phyloP scores from a whole-genome alignment of 2,797 vertebrate species.

The Erithacus rubecula region DNA sequence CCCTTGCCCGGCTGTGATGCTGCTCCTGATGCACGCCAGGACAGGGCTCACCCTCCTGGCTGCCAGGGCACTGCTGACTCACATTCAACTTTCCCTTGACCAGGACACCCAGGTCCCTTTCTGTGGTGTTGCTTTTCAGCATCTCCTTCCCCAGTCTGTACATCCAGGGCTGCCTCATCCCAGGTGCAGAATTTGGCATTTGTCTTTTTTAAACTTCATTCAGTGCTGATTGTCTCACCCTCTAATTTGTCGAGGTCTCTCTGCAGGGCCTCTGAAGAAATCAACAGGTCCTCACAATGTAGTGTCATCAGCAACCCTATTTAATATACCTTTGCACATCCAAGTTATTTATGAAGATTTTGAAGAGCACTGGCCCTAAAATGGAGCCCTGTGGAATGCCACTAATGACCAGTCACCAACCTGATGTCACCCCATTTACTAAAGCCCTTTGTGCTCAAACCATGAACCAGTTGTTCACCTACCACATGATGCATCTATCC shows the following conservation, averaged over 20 bases:
- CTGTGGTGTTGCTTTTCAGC: accelerated
- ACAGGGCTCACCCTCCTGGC: neutral
- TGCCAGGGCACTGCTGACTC: neutral
- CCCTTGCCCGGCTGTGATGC: accelerated
- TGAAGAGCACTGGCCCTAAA: neutral
- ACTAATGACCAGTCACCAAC: accelerated
- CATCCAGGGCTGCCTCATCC: neutral
- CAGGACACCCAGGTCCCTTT: neutral
- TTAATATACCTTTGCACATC: neutral
- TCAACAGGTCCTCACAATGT: neutral
- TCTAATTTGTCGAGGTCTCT: neutral
- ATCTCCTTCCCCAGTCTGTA: neutral
- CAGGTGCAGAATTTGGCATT: neutral
- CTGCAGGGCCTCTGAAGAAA: neutral
- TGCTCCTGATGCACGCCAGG: neutral
- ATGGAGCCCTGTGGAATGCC: neutral
- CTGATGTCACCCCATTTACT: neutral
- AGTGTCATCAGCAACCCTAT: neutral
- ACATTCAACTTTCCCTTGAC: accelerated
- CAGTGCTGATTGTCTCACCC: neutral
- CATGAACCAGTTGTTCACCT: neutral
- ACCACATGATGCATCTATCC: neutral
- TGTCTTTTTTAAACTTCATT: neutral
- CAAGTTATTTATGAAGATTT: neutral
- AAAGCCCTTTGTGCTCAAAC: neutral